A percentile compares a stretch with the other conserved stretches of the same genome.
phyloP scores from a whole-genome alignment of 2,113 vertebrate species.

The Labeo rohita region DNA sequence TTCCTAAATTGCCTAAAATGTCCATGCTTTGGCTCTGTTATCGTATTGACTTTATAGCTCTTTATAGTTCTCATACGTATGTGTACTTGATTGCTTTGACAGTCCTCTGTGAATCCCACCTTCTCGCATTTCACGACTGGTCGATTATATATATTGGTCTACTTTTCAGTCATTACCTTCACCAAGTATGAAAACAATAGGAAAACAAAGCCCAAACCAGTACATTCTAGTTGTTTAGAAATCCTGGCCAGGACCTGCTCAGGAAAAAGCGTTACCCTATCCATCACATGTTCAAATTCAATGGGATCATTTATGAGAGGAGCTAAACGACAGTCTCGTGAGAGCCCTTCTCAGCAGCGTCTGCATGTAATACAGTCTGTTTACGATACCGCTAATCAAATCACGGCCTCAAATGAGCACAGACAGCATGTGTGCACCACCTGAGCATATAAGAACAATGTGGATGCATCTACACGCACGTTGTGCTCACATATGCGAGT shows the following conservation, averaged over 20 bases:
- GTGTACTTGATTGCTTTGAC: background rate
- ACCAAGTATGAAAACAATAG: background rate
- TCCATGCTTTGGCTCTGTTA: background rate
- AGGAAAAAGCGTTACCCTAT: slow-evolving; percentile 41
- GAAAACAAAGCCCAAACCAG: background rate
- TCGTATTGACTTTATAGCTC: background rate
- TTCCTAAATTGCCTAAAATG: background rate
- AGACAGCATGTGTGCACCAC: slow-evolving; percentile 38
- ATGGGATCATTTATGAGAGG: slow-evolving; percentile 5
- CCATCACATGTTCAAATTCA: background rate
- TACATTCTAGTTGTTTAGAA: background rate
- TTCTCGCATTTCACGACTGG: background rate
- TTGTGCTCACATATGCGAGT: background rate
- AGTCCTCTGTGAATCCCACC: too few species aligned
- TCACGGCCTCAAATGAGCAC: slow-evolving; percentile 21
- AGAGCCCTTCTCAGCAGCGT: background rate
- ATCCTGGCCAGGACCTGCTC: background rate
- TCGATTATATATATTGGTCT: background rate
- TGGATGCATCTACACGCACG: background rate
- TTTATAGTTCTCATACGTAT: background rate
- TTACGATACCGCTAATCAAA: slow-evolving; percentile 36
- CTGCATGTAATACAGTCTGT: slow-evolving; percentile 38
- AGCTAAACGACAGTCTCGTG: background rate
- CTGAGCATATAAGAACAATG: slow-evolving; percentile 22
- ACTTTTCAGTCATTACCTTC: background rate